Conservation (phyloP, 2,113 vertebrate species). For the Hirundichthys speculiger region DNA sequence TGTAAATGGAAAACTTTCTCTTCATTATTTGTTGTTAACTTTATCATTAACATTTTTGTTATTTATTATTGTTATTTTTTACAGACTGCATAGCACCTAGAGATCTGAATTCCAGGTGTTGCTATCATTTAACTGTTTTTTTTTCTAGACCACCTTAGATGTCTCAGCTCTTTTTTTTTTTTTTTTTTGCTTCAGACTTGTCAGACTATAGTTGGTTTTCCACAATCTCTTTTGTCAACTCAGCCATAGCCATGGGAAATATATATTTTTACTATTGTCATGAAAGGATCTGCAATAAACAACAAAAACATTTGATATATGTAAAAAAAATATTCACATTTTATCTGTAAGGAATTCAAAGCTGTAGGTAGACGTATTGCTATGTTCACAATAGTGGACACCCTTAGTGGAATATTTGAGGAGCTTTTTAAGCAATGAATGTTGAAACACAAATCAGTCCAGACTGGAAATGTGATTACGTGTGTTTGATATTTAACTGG, state of each 20-base stretch:
- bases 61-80: no score
- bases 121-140: no score
- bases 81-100: no score
- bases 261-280: neutral
- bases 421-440: no score
- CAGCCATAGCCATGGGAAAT: neutral
- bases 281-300: conserved; percentile 3
- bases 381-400: neutral
- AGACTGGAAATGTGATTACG: neutral
- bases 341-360: neutral
- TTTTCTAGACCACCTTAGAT: no score
- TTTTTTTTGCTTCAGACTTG: no score
- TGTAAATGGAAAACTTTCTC: neutral
- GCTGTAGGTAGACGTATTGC: neutral
- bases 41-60: no score
- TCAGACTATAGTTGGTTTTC: neutral
- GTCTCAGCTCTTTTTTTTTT: neutral
- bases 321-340: conserved; percentile 3
- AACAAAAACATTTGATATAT: no score
- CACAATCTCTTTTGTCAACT: neutral
- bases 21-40: no score
- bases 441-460: neutral
- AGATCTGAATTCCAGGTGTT: no score
- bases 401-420: no score
- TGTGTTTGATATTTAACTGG: neutral